Conservation (phyloP, 2,888 invertebrate genomes). For the Eudemis profundana region DNA sequence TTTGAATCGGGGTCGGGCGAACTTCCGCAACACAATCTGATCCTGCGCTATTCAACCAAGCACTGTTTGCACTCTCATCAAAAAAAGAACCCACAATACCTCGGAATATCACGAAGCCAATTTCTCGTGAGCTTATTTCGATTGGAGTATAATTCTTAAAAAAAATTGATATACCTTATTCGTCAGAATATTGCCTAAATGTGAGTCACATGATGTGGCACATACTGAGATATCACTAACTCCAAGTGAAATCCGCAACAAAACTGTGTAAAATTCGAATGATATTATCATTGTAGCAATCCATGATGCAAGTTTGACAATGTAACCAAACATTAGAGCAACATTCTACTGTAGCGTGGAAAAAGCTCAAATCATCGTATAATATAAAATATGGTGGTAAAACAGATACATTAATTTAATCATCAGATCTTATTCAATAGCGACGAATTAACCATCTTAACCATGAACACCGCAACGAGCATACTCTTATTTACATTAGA, state of each 20-base stretch:
- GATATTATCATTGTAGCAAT: not conserved
- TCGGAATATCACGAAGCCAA: not conserved
- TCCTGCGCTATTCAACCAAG: constrained; percentile 55
- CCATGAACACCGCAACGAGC: constrained; percentile 28
- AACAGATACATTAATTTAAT: constrained; percentile 20
- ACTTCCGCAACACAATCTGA: constrained; percentile 68
- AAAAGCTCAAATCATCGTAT: not conserved
- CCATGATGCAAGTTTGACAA: no score
- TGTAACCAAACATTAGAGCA: no score
- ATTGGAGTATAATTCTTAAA: no score
- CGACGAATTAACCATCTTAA: constrained; percentile 13
- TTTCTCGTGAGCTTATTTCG: not conserved
- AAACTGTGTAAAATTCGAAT: constrained; percentile 1
- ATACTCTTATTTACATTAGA: constrained; percentile 65
- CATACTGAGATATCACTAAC: no score
- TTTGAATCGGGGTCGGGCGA: constrained; percentile 62
- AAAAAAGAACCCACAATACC: constrained; percentile 3
- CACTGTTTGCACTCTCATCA: constrained; percentile 47
- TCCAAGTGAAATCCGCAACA: no score
- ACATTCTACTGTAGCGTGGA: not conserved
- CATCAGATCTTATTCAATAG: constrained; percentile 10
- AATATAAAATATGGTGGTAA: not conserved
- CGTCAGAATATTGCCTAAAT: no score
- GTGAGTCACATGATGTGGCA: no score
- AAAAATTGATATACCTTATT: no score